These are phyloP conservation scores for Octodon degus DNA, from an alignment of 2,113 vertebrate species.

Conservation along the genomic window DNA sequence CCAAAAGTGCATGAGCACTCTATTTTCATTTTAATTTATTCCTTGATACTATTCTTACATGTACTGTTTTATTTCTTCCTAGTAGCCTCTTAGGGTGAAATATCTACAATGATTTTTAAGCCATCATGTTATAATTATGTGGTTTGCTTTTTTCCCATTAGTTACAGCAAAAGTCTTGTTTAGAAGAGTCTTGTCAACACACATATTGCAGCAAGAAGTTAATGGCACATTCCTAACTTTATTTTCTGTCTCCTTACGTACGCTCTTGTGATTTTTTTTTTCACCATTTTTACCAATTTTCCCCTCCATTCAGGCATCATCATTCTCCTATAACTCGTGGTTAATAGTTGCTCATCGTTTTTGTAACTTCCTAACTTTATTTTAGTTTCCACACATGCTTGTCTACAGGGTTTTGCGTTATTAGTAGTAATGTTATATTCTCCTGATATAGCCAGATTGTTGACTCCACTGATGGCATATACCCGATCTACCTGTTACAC, in stretches of 20 bases:
- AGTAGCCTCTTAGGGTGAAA: slow-evolving; percentile 57
- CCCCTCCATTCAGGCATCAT: background rate
- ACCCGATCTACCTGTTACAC: background rate
- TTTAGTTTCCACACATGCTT: slow-evolving; percentile 35
- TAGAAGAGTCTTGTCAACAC: background rate
- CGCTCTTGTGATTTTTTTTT: slow-evolving; percentile 21
- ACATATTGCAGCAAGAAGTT: background rate
- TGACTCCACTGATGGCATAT: background rate
- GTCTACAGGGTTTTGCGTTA: background rate
- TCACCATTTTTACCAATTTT: background rate
- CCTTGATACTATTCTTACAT: background rate
- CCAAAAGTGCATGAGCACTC: background rate
- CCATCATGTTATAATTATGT: background rate
- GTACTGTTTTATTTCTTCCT: slow-evolving; percentile 31
- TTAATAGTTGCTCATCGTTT: background rate
- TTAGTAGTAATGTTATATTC: background rate
- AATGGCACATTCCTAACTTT: background rate
- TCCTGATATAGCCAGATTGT: background rate
- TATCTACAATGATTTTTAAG: slow-evolving; percentile 56
- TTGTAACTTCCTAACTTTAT: slow-evolving; percentile 11
- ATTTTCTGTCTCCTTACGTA: background rate
- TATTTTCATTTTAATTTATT: slow-evolving; percentile 36
- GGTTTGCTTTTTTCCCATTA: background rate
- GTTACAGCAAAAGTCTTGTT: slow-evolving; percentile 39
- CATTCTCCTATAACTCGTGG: background rate